Base-by-base conservation (phyloP, 2,113 vertebrate genomes). In the Stigmatopora nigra region DNA sequence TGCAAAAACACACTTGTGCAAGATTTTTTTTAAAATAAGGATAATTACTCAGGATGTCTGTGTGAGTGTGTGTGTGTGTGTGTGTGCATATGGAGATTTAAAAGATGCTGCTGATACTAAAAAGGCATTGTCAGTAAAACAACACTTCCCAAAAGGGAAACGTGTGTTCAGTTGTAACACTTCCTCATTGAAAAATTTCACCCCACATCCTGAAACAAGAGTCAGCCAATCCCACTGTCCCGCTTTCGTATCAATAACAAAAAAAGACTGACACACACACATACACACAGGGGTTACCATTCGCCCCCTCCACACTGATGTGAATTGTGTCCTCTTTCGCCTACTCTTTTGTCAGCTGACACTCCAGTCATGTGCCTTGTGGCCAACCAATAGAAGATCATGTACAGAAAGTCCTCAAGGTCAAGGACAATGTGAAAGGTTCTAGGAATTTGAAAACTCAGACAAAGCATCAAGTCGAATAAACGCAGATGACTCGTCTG, bases 331-430 rank as follows among this genome's bases (percentile, higher is more conserved):
- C 78, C 76, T 83, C 82, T 87, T 85, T 85, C 76, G 72, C 81
- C 80, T 65, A 79, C 76, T 88, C 75, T 65, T 63, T 61, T 19
- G 68, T 85, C 87, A 86, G 82, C 82, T 88, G 88, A 88, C 73
- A 56, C 65, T 48, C 5, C 20, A 55, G 72, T 79, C 83, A 86
- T 75, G 74, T 87, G 87, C 52, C 60, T 38, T 71, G 73, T 77
- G 78, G 31, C 64, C n/a, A 71, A 41, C 81, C 80, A 80, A 77
- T 82, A 66, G 74, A 67, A 67, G 65, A 45, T 38, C 48, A 52
- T 44, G 6, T 9, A 19, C 22, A 56, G 60, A 78, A 65, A 74
- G 58, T 8, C 60, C 79, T 10, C 86, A 89, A 87, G 87, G 87
- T 88, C 84, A 88, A 82, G 81, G 69, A 83, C 46, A 13, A 61